Evolutionary conservation across 1,140 invertebrate genomes (phyloP), one percentile per base, ranked within the genome.

Genomic region (Drosophila sechellia): DNA sequence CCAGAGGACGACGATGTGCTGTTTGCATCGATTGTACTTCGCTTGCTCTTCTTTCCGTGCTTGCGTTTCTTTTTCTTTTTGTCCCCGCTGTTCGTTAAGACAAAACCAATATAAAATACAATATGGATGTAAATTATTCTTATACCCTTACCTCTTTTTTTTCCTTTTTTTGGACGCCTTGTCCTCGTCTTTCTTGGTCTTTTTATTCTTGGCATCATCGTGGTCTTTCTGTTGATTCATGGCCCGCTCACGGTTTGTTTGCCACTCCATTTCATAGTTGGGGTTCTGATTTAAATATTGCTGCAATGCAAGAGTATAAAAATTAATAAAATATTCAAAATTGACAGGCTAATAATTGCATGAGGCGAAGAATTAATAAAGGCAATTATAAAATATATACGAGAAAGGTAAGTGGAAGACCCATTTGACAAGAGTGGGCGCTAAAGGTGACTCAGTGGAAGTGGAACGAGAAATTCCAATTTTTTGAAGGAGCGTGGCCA

Each of bases 181-280:
- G 27, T 90, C 92, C 1, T 91, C 90, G 15, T 90, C 90, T 49
- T 93, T 92, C 61, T 92, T 93, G 5, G 76, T 79, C 50, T 92
- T 91, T 20, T 80, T 81, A 3, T 43, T 72, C 59, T 80, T 93
- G 1, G 63, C 69, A 39, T 84, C 77, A 93, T 94, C 58, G 94
- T 94, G 60, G 1, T 79, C 68, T n/a, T 69, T 90, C 12, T 80
- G 77, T 20, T 74, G 93, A 59, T 94, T 94, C 35, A 95, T 94
- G 0, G 96, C 95, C 76, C 95, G 95, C 79, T 97, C 96, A 4
- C 96, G 93, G 90, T 97, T 96, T 1, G 94, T 95, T 92, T 96
- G 94, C 96, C 96, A 97, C 77, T 97, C 96, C 0, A 94, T 95
- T 91, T 97, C 96, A 95, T 96, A 97, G 76, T 96, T 95, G 0